Base-by-base conservation (phyloP, 2,797 vertebrate species). In the Phoebastria nigripes region DNA sequence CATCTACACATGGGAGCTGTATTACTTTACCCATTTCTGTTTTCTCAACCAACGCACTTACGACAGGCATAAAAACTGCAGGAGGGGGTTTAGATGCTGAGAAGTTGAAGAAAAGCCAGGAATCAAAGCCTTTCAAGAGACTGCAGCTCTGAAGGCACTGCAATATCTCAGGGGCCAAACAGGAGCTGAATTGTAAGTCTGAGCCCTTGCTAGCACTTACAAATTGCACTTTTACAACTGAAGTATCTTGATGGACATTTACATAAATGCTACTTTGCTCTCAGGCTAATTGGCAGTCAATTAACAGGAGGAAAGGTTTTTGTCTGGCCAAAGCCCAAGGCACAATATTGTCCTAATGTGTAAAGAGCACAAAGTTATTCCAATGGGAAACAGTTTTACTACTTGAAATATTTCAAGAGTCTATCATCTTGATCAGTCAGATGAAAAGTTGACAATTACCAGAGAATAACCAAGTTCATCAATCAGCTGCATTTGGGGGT, bases 381-480 rank as follows among this genome's bases (percentile, higher is more conserved):
- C 77, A 83, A 29, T 1, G 28, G 59, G 69, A 89, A 94, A 77
- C 24, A 62, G 20, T 26, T 90, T 83, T 51, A 74, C 31, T 74
- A 2, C 29, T 33, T 51, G 35, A 82, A 70, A 22, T 73, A 59
- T 39, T 89, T 58, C 29, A 82, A 69, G 49, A 80, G 80, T 70
- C 51, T 44, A 2, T 11, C 65, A 2, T 11, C 65, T 81, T 5
- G 0, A 51, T 47, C 80, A 66, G 44, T 20, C 25, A 55, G 44
- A 17, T 51, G 35, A 62, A 28, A 52, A 73, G 47, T 6, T 54
- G 26, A 59, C 26, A 44, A 39, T 35, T 61, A 58, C 20, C 62
- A 86, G 42, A 83, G 49, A 88, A 52, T 11, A 76, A 59, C 3
- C 0, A 0, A 65, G 37, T 26, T 8, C 2, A 4, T 1, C 1